Conservation (phyloP, 2,888 invertebrate species). For the Macropis europaea region DNA sequence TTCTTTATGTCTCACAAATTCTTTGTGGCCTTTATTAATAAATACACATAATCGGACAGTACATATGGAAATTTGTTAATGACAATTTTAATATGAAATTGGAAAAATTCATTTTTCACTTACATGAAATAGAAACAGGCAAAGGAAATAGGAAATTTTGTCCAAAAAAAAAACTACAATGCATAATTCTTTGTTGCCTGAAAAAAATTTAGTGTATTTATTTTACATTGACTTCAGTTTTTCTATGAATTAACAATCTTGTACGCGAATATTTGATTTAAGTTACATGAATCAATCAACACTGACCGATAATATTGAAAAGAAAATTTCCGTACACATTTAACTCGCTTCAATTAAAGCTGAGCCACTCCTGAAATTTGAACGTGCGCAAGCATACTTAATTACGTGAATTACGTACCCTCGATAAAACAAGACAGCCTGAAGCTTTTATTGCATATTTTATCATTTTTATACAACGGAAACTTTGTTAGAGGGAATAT, state of each 20-base stretch:
- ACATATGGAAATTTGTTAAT: too few relatives aligned
- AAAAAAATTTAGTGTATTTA: slow-evolving; percentile 43
- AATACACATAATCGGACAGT: too few relatives aligned
- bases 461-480: slow-evolving; percentile 31
- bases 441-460: slow-evolving; percentile 38
- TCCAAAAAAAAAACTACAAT: not conserved
- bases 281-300: slow-evolving; percentile 35
- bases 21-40: too few relatives aligned
- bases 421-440: slow-evolving; percentile 34
- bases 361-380: slow-evolving; percentile 1
- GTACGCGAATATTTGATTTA: slow-evolving; percentile 18
- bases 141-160: slow-evolving; percentile 3
- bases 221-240: slow-evolving; percentile 43
- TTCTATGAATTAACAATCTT: slow-evolving; percentile 44
- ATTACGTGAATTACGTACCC: not conserved
- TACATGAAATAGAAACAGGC: slow-evolving; percentile 5
- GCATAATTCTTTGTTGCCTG: slow-evolving; percentile 9
- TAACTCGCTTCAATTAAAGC: slow-evolving; percentile 3
- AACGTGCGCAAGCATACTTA: slow-evolving; percentile 2
- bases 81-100: slow-evolving; percentile 7
- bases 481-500: slow-evolving; percentile 27
- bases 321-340: slow-evolving; percentile 22
- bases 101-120: slow-evolving; percentile 2
- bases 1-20: not conserved
- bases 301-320: slow-evolving; percentile 28